phyloP scores from a whole-genome alignment of 2,113 vertebrate genomes.

The Nannobrachium achirus region DNA sequence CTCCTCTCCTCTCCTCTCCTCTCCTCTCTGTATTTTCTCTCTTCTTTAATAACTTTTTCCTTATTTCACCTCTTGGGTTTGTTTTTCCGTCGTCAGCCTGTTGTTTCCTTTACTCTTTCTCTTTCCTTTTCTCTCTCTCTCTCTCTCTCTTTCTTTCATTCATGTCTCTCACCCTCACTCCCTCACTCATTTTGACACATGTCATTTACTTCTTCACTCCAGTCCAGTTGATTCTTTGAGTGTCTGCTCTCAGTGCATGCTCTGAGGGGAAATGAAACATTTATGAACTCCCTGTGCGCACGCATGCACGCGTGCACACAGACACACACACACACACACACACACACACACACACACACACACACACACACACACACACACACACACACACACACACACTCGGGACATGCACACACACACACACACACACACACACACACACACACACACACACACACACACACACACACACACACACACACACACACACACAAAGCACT shows the following conservation, averaged over 20 bases:
- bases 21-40: neutral
- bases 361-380: neutral
- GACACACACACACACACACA: constrained; percentile 15
- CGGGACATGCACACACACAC: constrained; percentile 4
- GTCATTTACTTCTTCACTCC: constrained; percentile 28
- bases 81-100: neutral
- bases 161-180: neutral
- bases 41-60: no score
- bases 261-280: constrained; percentile 55
- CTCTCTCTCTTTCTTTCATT: neutral
- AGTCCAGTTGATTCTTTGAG: constrained; percentile 15
- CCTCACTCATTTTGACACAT: no score
- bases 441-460: neutral
- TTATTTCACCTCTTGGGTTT: no score
- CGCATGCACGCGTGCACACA: neutral
- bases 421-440: constrained; percentile 14
- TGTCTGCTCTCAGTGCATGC: constrained; percentile 6
- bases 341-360: neutral
- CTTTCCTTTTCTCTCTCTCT: neutral
- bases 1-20: neutral
- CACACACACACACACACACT: constrained; percentile 38
- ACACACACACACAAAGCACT: constrained; percentile 29
- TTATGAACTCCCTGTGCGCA: constrained; percentile 24
- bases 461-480: constrained; percentile 13
- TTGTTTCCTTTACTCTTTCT: neutral